Evolutionary conservation across 2,797 vertebrate genomes (phyloP).

Genomic region (Chromobotia macracanthus): DNA sequence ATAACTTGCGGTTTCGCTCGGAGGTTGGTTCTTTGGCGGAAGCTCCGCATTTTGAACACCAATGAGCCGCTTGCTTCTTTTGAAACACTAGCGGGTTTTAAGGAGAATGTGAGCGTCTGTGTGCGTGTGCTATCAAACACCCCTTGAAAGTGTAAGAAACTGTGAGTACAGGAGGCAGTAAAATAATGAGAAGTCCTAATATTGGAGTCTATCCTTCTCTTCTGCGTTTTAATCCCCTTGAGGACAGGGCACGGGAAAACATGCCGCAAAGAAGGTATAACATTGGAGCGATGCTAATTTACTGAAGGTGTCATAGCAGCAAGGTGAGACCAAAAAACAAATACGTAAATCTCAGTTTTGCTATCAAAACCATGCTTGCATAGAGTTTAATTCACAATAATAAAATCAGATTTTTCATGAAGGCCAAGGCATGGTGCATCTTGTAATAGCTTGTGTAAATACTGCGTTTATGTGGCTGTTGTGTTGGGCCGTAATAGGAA

Average conservation of each 20-base stretch:
- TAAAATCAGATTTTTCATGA: not conserved
- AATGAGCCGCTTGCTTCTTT: constrained; percentile 35
- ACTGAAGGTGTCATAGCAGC: constrained; percentile 14
- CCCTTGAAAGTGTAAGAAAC: constrained; percentile 1
- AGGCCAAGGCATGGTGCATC: not conserved
- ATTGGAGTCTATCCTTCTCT: not conserved
- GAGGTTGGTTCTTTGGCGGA: constrained; percentile 27
- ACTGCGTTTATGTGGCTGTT: not conserved
- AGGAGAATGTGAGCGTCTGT: constrained; percentile 6
- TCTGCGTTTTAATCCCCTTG: not conserved
- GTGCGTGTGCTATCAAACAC: constrained; percentile 32
- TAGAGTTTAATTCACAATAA: not conserved
- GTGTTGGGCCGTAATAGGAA: not conserved
- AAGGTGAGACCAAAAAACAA: not conserved
- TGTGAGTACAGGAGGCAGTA: not conserved
- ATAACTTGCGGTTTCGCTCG: constrained; percentile 55
- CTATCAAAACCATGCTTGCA: not conserved
- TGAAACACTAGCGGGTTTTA: constrained; percentile 33
- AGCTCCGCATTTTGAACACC: constrained; percentile 23
- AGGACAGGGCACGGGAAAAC: not conserved
- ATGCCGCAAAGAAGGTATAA: constrained; percentile 60
- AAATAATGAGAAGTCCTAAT: constrained; percentile 10
- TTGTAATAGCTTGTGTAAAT: not conserved
- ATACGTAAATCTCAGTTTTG: not conserved
- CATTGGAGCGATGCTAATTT: constrained; percentile 61